These are phyloP conservation scores for Oxyscelio sp. DNA, from an alignment of 2,888 invertebrate species.

Conservation along the genomic window DNA sequence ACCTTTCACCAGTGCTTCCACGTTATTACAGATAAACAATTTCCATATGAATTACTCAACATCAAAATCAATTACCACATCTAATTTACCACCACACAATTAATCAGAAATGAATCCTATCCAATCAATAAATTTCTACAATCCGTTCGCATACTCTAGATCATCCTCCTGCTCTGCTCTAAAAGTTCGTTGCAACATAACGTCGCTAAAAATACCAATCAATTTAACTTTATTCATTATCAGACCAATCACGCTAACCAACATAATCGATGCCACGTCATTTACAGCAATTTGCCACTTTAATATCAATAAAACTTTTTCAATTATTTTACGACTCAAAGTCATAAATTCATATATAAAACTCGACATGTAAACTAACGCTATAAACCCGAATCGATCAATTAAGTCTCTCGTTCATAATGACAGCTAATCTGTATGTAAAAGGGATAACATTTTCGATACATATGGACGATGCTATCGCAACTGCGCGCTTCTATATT, in stretches of 20 bases:
- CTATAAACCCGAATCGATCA: constrained; percentile 35
- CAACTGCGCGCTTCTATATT: constrained; percentile 33
- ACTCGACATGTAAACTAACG: constrained; percentile 43
- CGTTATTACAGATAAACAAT: constrained; percentile 3
- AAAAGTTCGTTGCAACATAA: not conserved
- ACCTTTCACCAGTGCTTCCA: too few species aligned
- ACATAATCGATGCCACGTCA: constrained; percentile 44
- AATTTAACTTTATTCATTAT: constrained; percentile 38
- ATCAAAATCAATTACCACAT: too few species aligned
- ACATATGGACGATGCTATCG: constrained; percentile 49
- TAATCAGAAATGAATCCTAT: not conserved
- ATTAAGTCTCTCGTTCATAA: constrained; percentile 30
- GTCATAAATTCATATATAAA: constrained; percentile 29
- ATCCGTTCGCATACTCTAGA: not conserved
- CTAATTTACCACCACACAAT: not conserved
- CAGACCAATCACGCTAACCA: constrained; percentile 19
- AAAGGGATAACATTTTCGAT: constrained; percentile 10
- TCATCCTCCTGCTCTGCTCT: not conserved
- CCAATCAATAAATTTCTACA: not conserved
- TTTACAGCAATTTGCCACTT: constrained; percentile 45
- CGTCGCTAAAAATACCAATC: constrained; percentile 13
- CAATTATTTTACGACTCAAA: constrained; percentile 27
- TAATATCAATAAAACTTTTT: constrained; percentile 42
- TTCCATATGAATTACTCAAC: too few species aligned
- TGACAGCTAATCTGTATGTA: constrained; percentile 43